Percentiles rank a stretch among this genome's conserved stretches.
Evolutionary conservation across 2,888 invertebrate species (phyloP).

Genomic region (Hesperia comma): DNA sequence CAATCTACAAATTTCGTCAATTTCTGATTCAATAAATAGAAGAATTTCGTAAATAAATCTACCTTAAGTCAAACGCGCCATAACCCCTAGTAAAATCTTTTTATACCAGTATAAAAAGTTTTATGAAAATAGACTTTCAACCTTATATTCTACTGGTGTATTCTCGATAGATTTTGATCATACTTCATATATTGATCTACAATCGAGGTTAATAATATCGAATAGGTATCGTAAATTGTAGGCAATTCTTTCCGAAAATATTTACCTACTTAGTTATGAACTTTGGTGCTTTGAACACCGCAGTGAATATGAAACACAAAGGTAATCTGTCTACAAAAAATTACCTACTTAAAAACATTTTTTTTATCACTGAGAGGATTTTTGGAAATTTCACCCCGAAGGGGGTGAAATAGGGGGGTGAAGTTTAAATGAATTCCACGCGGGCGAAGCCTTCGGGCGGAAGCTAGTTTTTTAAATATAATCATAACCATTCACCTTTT

Average conservation of each 20-base stretch:
- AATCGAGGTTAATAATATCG: conserved; percentile 32
- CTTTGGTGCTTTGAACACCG: too few species aligned
- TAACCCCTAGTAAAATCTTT: conserved; percentile 32
- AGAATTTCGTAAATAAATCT: conserved; percentile 22
- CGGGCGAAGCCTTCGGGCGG: too few species aligned
- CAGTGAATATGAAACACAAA: too few species aligned
- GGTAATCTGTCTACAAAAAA: too few species aligned
- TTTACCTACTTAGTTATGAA: too few species aligned
- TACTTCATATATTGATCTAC: conserved; percentile 28
- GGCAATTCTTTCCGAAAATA: conserved; percentile 20
- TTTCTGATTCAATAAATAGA: conserved; percentile 1
- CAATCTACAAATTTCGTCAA: not conserved
- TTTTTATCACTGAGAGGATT: too few species aligned
- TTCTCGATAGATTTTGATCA: conserved; percentile 37
- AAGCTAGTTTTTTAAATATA: too few species aligned
- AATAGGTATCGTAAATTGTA: conserved; percentile 31
- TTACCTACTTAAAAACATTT: too few species aligned
- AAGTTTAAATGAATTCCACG: too few species aligned
- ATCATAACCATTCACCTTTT: too few species aligned
- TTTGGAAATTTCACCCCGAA: too few species aligned
- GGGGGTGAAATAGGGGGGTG: too few species aligned
- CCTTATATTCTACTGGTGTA: conserved; percentile 30
- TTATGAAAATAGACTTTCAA: conserved; percentile 32
- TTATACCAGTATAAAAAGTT: conserved; percentile 32
- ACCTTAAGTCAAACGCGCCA: conserved; percentile 12